Conservation (phyloP, 37 sponge, comb jelly and placozoan genomes). For the Oopsacas minuta region DNA sequence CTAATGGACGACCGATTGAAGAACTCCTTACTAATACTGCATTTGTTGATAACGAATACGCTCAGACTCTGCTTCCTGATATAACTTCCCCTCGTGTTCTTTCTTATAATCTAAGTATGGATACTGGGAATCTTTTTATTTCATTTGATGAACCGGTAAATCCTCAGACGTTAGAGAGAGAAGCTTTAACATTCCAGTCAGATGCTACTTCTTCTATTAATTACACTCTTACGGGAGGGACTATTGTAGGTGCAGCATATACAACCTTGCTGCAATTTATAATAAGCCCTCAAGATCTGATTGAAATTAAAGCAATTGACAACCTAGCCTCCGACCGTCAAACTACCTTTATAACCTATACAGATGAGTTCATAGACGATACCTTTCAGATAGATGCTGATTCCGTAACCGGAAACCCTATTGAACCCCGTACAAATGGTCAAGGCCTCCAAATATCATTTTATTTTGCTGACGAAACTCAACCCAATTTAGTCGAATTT, state of each 20-base stretch:
- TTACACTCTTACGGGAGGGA: slow-evolving; percentile 49
- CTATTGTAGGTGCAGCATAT: background rate
- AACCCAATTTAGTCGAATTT: slow-evolving; percentile 37
- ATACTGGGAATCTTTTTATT: slow-evolving; percentile 31
- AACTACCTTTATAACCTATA: slow-evolving; percentile 43
- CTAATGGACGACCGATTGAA: slow-evolving; percentile 36
- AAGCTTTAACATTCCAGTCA: slow-evolving; percentile 58
- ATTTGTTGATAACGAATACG: background rate
- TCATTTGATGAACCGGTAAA: slow-evolving; percentile 67
- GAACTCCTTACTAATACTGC: slow-evolving; percentile 23
- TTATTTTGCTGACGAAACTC: slow-evolving; percentile 43
- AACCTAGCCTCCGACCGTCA: slow-evolving; percentile 32
- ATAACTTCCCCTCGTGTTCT: slow-evolving; percentile 30
- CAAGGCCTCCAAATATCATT: slow-evolving; percentile 30
- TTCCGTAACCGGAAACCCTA: slow-evolving; percentile 35
- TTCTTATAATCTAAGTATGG: slow-evolving; percentile 47
- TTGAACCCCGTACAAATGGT: slow-evolving; percentile 37
- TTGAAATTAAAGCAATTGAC: slow-evolving; percentile 33
- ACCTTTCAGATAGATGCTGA: slow-evolving; percentile 11
- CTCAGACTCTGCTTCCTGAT: slow-evolving; percentile 38
- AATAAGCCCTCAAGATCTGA: slow-evolving; percentile 38
- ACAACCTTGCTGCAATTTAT: slow-evolving; percentile 26
- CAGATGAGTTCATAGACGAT: slow-evolving; percentile 27
- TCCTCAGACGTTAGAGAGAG: slow-evolving; percentile 42
- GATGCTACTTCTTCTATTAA: slow-evolving; percentile 22